Evolutionary conservation across 2,797 vertebrate genomes (phyloP), one percentile per base, ranked within the genome.

Genomic region (Psittacula derbiana): DNA sequence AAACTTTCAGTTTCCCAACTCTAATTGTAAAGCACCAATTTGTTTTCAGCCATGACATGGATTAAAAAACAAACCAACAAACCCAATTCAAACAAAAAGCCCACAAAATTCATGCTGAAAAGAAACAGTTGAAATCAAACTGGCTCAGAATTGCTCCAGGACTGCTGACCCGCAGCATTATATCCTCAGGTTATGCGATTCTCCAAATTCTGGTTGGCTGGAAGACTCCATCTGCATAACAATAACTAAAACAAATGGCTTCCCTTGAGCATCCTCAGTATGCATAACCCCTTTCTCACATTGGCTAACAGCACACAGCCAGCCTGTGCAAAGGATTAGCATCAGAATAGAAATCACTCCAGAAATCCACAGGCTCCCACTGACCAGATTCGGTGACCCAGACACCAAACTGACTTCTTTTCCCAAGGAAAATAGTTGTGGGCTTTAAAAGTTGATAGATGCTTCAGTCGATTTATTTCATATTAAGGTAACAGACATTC

Each of bases 271-370:
- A 33, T 61, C 41, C 78, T 72, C 33, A 7, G 71, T 12, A 57
- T 11, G 57, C 91, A 79, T 74, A 81, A 14, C 75, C 79, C 69
- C 81, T 16, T 86, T 50, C 43, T 85, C 46, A 11, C 70, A 18
- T 31, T 14, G 65, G 3, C 19, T 46, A 50, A 16, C 75, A n/a
- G 75, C 2, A 13, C 57, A 12, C 60, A 74, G 78, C 73, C 87
- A 75, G 86, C 53, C 81, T 16, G 60, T n/a, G 33, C 67, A 55
- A 49, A 84, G 88, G 90, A 96, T 97, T 92, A 96, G 80, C 94
- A 86, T 88, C 65, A 95, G 90, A 95, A 97, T 44, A 90, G 95
- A 62, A 88, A 93, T 28, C 62, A 50, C 86, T 66, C 28, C 16
- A 64, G 86, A 94, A 96, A 88, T 38, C 66, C 86, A 79, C 85